phyloP scores from a whole-genome alignment of 2,797 vertebrate species.

The Squalus acanthias region DNA sequence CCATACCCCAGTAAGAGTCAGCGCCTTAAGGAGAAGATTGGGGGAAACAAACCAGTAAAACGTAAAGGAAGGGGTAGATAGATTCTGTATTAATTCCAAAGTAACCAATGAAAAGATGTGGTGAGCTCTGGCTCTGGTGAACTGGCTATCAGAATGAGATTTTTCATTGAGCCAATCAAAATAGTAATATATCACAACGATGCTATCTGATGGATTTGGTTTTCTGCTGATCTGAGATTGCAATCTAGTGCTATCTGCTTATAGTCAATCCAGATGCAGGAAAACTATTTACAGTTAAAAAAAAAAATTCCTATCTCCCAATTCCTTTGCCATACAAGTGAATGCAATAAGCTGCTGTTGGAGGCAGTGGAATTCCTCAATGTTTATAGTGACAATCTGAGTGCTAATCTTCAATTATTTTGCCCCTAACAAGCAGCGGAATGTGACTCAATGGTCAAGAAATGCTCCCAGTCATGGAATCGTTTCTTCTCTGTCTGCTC shows the following conservation, averaged over 20 bases:
- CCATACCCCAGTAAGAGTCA: background rate
- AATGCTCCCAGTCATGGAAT: background rate
- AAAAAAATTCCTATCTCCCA: background rate
- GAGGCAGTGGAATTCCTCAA: background rate
- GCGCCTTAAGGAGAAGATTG: background rate
- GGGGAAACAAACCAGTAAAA: background rate
- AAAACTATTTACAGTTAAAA: background rate
- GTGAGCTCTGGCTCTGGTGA: background rate
- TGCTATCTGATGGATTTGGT: background rate
- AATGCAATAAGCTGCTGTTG: background rate
- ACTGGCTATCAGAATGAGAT: background rate
- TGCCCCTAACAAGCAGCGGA: background rate
- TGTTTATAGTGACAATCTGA: background rate
- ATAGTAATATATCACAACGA: constrained; percentile 17
- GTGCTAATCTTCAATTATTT: constrained; percentile 29
- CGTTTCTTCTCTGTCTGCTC: background rate
- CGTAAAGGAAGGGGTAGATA: background rate
- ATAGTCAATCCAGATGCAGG: background rate
- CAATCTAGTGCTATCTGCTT: background rate
- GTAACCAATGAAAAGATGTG: background rate
- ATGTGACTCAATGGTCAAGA: background rate
- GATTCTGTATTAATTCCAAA: background rate
- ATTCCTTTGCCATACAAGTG: background rate
- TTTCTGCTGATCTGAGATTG: background rate
- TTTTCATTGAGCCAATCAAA: background rate